Evolutionary conservation across 2,888 invertebrate species (phyloP).

Genomic region (Teleogryllus oceanicus): DNA sequence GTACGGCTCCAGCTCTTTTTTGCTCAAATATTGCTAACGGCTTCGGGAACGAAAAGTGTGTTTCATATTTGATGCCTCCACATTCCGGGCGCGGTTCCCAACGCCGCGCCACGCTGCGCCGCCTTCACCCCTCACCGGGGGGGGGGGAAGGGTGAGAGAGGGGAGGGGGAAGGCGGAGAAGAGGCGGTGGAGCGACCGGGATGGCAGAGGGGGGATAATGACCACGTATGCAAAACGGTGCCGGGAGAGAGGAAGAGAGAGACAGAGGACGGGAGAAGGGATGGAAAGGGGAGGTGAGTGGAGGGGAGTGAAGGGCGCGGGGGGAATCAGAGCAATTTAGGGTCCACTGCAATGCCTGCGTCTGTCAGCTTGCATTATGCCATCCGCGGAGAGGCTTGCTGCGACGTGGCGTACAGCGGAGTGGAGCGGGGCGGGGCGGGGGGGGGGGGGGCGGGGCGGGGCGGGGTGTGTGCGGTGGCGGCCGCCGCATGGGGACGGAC

Average conservation of each 20-base stretch:
- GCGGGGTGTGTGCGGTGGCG: no score
- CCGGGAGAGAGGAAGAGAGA: background rate
- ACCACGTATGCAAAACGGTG: slow-evolving; percentile 3
- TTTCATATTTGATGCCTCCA: background rate
- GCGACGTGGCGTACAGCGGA: background rate
- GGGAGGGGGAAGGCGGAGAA: background rate
- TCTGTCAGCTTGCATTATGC: slow-evolving; percentile 6
- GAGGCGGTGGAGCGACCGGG: background rate
- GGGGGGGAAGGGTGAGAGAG: background rate
- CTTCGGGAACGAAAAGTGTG: background rate
- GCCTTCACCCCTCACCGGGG: background rate
- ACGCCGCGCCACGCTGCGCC: background rate
- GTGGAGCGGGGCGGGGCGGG: background rate
- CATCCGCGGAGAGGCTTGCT: background rate
- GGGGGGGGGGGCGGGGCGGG: no score
- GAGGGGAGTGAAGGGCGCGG: background rate
- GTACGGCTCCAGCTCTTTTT: background rate
- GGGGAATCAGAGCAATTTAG: slow-evolving; percentile 8
- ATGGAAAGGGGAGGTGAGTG: background rate
- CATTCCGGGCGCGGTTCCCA: background rate
- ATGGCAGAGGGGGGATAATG: background rate
- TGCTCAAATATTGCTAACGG: background rate
- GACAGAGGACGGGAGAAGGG: background rate
- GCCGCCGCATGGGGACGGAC: no score
- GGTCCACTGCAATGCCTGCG: background rate